Conservation (phyloP, 1,140 invertebrate species). For the Trichonephila clavipes region DNA sequence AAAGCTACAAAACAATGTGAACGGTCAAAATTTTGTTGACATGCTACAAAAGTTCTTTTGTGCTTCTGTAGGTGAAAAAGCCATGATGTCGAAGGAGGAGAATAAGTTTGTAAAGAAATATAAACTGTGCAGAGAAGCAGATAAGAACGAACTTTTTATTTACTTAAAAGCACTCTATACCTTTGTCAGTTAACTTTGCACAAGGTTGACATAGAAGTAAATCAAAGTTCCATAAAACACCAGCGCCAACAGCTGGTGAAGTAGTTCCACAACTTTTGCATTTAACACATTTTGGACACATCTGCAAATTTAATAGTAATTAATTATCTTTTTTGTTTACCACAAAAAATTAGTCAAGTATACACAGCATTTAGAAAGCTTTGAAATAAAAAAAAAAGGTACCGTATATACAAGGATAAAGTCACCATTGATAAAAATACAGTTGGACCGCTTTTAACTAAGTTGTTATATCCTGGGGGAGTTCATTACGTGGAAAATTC, state of each 20-base stretch:
- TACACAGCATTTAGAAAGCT: no score
- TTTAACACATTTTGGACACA: slow-evolving; percentile 92
- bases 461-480: no score
- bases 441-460: no score
- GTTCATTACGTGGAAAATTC: no score
- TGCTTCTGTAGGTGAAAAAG: slow-evolving; percentile 63
- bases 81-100: slow-evolving; percentile 30
- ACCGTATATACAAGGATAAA: no score
- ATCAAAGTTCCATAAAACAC: slow-evolving; percentile 92
- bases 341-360: no score
- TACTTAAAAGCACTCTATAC: slow-evolving; percentile 80
- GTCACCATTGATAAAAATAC: no score
- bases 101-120: slow-evolving; percentile 56
- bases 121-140: slow-evolving; percentile 56
- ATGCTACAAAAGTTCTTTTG: slow-evolving; percentile 64
- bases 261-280: slow-evolving; percentile 91
- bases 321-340: no score
- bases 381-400: no score
- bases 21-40: slow-evolving; percentile 69
- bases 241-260: slow-evolving; percentile 85
- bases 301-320: slow-evolving; percentile 81
- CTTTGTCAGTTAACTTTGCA: slow-evolving; percentile 92
- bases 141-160: slow-evolving; percentile 46
- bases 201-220: slow-evolving; percentile 93
- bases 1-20: slow-evolving; percentile 61